These are phyloP conservation scores for Ochotona princeps DNA, from an alignment of 2,113 vertebrate genomes.

Conservation along the genomic window DNA sequence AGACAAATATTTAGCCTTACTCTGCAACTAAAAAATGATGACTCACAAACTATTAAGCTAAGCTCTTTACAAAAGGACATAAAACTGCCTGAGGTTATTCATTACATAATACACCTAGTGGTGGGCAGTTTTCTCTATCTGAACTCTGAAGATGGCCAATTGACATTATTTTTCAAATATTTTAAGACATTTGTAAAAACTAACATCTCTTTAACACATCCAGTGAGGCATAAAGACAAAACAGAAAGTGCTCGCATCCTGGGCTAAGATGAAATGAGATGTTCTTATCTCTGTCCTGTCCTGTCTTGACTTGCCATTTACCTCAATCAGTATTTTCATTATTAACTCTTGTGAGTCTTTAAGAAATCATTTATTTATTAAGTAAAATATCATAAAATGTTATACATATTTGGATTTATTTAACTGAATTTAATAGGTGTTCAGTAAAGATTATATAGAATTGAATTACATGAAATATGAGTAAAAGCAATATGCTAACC, in stretches of 20 bases:
- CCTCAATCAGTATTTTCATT: neutral
- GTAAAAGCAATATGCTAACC: neutral
- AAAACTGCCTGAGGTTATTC: neutral
- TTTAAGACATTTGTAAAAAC: neutral
- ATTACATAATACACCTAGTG: neutral
- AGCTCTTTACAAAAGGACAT: neutral
- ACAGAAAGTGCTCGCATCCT: neutral
- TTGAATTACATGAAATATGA: neutral
- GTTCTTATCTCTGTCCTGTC: neutral
- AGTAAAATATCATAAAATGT: neutral
- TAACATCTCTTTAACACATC: neutral
- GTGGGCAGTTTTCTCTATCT: neutral
- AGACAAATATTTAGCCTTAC: neutral
- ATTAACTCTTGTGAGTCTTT: neutral
- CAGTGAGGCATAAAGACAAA: neutral
- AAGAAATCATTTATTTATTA: neutral
- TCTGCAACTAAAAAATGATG: slow-evolving; percentile 16
- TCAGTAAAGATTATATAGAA: slow-evolving; percentile 41
- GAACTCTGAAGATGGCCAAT: neutral
- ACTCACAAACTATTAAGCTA: neutral
- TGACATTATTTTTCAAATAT: neutral
- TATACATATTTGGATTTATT: slow-evolving; percentile 8
- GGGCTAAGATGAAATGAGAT: neutral
- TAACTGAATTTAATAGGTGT: neutral
- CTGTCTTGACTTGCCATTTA: neutral